Base-by-base conservation (phyloP, 2,797 vertebrate genomes). In the Melanogrammus aeglefinus region DNA sequence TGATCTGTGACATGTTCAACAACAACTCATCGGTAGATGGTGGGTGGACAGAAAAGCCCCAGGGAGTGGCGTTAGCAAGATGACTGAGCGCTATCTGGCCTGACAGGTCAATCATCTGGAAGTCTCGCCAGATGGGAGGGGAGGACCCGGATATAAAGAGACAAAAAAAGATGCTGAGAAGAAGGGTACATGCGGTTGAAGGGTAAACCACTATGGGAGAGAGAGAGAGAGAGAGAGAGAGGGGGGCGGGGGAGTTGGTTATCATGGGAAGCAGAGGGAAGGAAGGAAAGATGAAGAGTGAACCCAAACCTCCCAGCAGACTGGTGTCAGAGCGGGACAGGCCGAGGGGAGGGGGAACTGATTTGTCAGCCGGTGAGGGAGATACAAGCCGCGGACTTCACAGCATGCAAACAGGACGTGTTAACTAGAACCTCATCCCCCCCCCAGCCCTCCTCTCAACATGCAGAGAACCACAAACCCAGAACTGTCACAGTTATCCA, bases 321-420 rank as follows among this genome's bases (percentile, higher is more conserved):
- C 74, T 72, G 0, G 70, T 71, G 31, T 12, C 69, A 35, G 70
- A 16, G 31, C 14, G 31, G 70, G 39, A 77, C 76, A 75, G 80
- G 75, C 72, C 14, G 83, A 72, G 69, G 35, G 63, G 72, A 73
- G 74, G 75, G 75, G 57, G 79, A 84, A 76, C 78, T 77, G 81
- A 81, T 39, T 39, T 74, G 77, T 77, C 66, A 74, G 79, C 79
- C 79, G 77, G 73, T 83, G 76, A 82, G 76, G 76, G 75, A 78
- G 74, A 76, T 69, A 33, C n/a, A 66, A 24, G 24, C 38, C 44
- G 71, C 76, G 21, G 79, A 77, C 86, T 82, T 81, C 86, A 86
- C 82, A 83, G 80, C 74, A 73, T 84, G 84, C 88, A 90, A 90
- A 91, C 83, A 83, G 83, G 81, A 88, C 74, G 80, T 87, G 89